Percentiles rank a stretch among this genome's conserved stretches.
These are phyloP conservation scores for Eulemur mongoz DNA, from an alignment of 2,797 vertebrate genomes.

Conservation along the genomic window DNA sequence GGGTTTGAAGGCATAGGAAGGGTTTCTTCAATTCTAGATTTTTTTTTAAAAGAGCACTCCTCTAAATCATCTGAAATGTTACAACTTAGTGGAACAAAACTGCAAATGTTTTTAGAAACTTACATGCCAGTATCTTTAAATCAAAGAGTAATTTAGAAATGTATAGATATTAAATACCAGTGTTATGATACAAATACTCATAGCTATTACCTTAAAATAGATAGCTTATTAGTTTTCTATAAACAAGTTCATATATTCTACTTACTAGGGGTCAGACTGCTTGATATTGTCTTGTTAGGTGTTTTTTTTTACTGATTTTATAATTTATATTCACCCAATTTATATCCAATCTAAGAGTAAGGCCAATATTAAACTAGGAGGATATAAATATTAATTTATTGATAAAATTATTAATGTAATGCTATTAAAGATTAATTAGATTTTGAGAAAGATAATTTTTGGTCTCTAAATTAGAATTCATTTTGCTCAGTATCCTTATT, in stretches of 20 bases:
- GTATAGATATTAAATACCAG: not conserved
- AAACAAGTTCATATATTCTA: not conserved
- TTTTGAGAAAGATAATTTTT: not conserved
- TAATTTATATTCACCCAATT: not conserved
- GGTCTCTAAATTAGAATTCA: not conserved
- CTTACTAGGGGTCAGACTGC: not conserved
- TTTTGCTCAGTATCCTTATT: not conserved
- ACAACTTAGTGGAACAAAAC: not conserved
- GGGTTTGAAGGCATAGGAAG: not conserved
- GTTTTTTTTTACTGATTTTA: not conserved
- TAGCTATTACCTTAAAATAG: not conserved
- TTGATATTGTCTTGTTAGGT: not conserved
- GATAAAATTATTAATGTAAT: conserved; percentile 3
- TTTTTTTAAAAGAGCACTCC: not conserved
- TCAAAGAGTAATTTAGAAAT: conserved; percentile 22
- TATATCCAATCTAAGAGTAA: not conserved
- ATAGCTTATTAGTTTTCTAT: not conserved
- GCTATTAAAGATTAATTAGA: not conserved
- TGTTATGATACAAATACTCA: not conserved
- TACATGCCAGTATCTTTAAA: not conserved
- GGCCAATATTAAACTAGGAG: not conserved
- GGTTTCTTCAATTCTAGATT: conserved; percentile 1
- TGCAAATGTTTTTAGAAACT: not conserved
- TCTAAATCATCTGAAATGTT: not conserved
- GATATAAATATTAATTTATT: not conserved